A percentile compares a stretch with the other conserved stretches of the same genome.
Evolutionary conservation across 2,888 invertebrate species (phyloP).

Genomic region (Ectemnius lituratus): DNA sequence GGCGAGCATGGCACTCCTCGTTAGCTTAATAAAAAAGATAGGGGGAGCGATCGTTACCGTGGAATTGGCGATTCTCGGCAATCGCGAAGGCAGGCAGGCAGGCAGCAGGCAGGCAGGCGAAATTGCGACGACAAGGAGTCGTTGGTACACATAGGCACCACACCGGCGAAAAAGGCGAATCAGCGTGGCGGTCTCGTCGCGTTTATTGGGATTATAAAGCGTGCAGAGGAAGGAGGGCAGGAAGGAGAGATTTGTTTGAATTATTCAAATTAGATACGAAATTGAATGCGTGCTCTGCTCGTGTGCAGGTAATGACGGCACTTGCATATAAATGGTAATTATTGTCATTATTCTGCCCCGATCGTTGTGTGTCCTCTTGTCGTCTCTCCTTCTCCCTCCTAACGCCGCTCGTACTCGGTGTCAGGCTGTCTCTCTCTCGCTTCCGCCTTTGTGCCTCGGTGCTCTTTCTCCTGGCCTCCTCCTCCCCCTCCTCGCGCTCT

Average conservation of each 20-base stretch:
- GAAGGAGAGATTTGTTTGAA: constrained; percentile 78
- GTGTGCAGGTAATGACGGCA: constrained; percentile 78
- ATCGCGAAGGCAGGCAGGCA: constrained; percentile 33
- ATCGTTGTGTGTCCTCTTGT: constrained; percentile 71
- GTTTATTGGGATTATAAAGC: constrained; percentile 76
- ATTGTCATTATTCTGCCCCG: constrained; percentile 77
- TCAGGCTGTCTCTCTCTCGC: constrained; percentile 27
- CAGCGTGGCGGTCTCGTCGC: constrained; percentile 69
- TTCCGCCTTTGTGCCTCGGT: constrained; percentile 26
- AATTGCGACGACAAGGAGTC: constrained; percentile 16
- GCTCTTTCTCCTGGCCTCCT: neutral
- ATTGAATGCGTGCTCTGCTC: constrained; percentile 77
- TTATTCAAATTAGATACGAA: constrained; percentile 78
- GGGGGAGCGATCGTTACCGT: constrained; percentile 32
- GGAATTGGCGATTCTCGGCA: constrained; percentile 29
- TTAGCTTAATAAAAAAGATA: constrained; percentile 55
- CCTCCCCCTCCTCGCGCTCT: constrained; percentile 35
- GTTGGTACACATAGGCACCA: constrained; percentile 32
- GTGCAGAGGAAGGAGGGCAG: constrained; percentile 76
- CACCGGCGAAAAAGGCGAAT: constrained; percentile 47
- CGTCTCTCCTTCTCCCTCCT: constrained; percentile 15
- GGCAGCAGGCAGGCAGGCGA: constrained; percentile 29
- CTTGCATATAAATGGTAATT: constrained; percentile 78
- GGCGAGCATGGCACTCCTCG: constrained; percentile 30
- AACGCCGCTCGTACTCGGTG: neutral